A percentile compares a stretch with the other conserved stretches of the same genome.
Conservation (phyloP, 2,797 vertebrate species). For the Mycteria americana region DNA sequence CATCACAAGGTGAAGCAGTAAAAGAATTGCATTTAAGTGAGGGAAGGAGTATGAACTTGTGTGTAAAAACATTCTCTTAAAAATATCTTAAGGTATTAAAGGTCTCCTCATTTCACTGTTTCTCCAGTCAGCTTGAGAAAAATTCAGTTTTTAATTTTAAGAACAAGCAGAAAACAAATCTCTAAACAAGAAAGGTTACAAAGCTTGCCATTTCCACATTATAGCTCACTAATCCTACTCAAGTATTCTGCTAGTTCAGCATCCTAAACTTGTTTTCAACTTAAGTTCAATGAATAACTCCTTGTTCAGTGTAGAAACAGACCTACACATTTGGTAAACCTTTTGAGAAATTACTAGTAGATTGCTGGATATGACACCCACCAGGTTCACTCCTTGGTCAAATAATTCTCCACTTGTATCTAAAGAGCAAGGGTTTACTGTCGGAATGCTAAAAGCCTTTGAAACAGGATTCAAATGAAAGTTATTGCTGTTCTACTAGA, state of each 20-base stretch:
- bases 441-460: not conserved
- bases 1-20: not conserved
- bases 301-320: not conserved
- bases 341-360: not conserved
- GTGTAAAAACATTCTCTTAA: not conserved
- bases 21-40: not conserved
- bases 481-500: conserved; percentile 18
- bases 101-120: not conserved
- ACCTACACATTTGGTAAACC: not conserved
- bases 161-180: conserved; percentile 5
- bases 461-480: not conserved
- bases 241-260: conserved; percentile 13
- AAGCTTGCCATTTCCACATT: not conserved
- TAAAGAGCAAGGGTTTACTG: not conserved
- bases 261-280: not conserved
- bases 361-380: not conserved
- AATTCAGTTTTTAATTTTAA: conserved; percentile 8
- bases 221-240: not conserved
- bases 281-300: not conserved
- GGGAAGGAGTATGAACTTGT: not conserved
- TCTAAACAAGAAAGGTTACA: not conserved
- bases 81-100: not conserved
- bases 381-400: not conserved
- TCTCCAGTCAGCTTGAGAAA: not conserved
- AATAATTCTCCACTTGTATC: not conserved